A percentile compares a stretch with the other conserved stretches of the same genome.
Evolutionary conservation across 2,888 invertebrate species (phyloP).

Genomic region (Hirtodrosophila duncani): DNA sequence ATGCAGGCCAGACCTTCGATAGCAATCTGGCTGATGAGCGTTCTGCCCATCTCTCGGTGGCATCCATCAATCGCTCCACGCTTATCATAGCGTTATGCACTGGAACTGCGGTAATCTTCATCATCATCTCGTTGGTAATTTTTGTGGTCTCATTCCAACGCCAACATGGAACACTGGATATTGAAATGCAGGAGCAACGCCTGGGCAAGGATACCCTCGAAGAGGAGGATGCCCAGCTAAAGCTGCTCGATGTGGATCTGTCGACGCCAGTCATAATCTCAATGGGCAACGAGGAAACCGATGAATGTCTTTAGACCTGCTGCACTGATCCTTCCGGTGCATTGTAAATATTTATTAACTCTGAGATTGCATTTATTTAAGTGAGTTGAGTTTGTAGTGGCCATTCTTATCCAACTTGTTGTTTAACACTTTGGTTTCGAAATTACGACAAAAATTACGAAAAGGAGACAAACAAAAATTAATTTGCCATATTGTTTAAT

Average conservation of each 20-base stretch:
- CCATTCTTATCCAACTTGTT: slow-evolving; percentile 31
- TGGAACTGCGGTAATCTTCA: slow-evolving; percentile 67
- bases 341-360: slow-evolving; percentile 57
- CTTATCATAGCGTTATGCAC: slow-evolving; percentile 68
- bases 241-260: slow-evolving; percentile 66
- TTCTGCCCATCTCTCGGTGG: slow-evolving; percentile 56
- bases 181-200: slow-evolving; percentile 76
- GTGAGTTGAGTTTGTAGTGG: slow-evolving; percentile 20
- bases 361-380: slow-evolving; percentile 42
- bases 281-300: slow-evolving; percentile 61
- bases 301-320: slow-evolving; percentile 57
- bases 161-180: slow-evolving; percentile 74
- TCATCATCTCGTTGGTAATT: slow-evolving; percentile 65
- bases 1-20: slow-evolving; percentile 64
- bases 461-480: slow-evolving; percentile 30
- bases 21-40: slow-evolving; percentile 69
- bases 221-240: slow-evolving; percentile 73
- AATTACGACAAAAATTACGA: slow-evolving; percentile 29
- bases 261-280: slow-evolving; percentile 54
- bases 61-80: slow-evolving; percentile 56
- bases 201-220: slow-evolving; percentile 73
- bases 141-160: slow-evolving; percentile 73
- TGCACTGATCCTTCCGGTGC: slow-evolving; percentile 13
- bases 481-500: slow-evolving; percentile 66
- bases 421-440: slow-evolving; percentile 27